Evolutionary conservation across 2,113 vertebrate species (phyloP).

Genomic region (Cisticola juncidis): DNA sequence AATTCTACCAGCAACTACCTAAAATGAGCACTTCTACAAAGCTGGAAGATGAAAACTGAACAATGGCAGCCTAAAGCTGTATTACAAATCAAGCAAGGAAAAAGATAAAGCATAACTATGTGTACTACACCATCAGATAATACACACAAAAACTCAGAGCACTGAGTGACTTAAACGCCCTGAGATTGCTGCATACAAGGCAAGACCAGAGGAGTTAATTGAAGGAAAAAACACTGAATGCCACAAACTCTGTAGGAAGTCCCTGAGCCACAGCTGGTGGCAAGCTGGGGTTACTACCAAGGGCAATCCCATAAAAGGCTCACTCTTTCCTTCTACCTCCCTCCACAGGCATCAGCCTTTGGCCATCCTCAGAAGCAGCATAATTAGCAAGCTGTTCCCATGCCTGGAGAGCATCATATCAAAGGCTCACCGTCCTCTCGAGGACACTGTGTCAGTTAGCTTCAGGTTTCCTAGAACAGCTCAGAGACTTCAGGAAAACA

Average conservation of each 20-base stretch:
- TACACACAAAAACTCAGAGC: background rate
- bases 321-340: background rate
- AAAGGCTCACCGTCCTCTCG: rapidly evolving
- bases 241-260: background rate
- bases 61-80: background rate
- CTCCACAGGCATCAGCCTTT: background rate
- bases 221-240: background rate
- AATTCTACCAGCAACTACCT: background rate
- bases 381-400: background rate
- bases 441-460: background rate
- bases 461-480: background rate
- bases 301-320: background rate
- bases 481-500: background rate
- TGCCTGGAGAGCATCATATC: background rate
- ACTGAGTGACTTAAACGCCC: background rate
- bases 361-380: background rate
- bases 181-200: background rate
- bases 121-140: background rate
- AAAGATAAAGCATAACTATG: background rate
- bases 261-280: background rate
- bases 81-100: background rate
- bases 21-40: background rate
- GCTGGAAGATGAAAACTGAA: background rate
- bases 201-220: background rate
- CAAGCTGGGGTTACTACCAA: background rate